phyloP scores from a whole-genome alignment of 1,140 invertebrate species.

The Dendrolimus punctatus region DNA sequence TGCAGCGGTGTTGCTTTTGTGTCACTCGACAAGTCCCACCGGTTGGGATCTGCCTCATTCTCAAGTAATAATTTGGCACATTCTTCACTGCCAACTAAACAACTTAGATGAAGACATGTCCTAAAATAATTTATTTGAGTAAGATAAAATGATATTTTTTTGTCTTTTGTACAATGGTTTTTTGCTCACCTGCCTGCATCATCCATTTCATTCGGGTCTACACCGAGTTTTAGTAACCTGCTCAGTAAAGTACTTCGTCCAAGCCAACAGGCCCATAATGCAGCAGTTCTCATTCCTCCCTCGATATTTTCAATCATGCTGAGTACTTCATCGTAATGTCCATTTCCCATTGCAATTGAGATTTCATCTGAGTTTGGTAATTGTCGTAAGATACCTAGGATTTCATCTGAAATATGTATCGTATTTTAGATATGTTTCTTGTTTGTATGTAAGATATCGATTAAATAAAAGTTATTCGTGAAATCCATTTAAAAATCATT shows the following conservation, averaged over 20 bases:
- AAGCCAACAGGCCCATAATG: slow-evolving; percentile 70
- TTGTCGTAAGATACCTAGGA: slow-evolving; percentile 48
- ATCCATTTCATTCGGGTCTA: slow-evolving; percentile 59
- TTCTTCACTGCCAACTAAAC: slow-evolving; percentile 76
- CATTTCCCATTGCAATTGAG: slow-evolving; percentile 58
- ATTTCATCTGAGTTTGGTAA: slow-evolving; percentile 69
- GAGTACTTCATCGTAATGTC: slow-evolving; percentile 46
- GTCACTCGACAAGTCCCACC: slow-evolving; percentile 75
- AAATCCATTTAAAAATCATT: too few species aligned
- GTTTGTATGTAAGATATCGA: too few species aligned
- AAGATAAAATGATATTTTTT: slow-evolving; percentile 7
- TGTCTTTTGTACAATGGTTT: background rate
- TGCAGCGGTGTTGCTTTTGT: slow-evolving; percentile 81
- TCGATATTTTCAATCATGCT: slow-evolving; percentile 27
- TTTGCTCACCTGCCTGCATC: slow-evolving; percentile 65
- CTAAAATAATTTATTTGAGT: slow-evolving; percentile 50
- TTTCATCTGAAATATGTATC: slow-evolving; percentile 32
- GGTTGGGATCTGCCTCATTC: slow-evolving; percentile 76
- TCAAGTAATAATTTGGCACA: slow-evolving; percentile 78
- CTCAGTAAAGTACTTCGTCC: slow-evolving; percentile 57
- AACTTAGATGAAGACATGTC: slow-evolving; percentile 85
- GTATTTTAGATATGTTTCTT: too few species aligned
- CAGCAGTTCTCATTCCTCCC: slow-evolving; percentile 28
- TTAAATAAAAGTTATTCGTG: too few species aligned
- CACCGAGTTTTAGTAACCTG: slow-evolving; percentile 53